Conservation (phyloP, 2,113 vertebrate genomes). For the Lanius ludovicianus region DNA sequence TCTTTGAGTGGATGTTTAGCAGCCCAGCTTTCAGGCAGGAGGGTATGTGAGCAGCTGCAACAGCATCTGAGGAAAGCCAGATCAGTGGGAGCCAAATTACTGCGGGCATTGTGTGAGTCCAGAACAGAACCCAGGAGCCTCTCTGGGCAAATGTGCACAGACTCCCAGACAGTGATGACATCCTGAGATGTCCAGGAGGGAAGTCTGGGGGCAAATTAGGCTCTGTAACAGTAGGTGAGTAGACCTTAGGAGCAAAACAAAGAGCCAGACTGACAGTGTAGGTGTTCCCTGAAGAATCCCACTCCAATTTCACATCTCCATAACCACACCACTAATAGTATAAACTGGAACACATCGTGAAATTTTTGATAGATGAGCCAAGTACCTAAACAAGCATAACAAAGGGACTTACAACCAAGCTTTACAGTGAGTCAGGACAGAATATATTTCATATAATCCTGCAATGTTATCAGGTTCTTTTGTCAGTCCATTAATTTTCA, state of each 20-base stretch:
- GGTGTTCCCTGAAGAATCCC: not conserved
- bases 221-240: not conserved
- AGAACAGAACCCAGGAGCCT: not conserved
- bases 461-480: not conserved
- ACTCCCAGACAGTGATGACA: not conserved
- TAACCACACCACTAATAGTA: not conserved
- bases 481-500: not conserved
- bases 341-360: not conserved
- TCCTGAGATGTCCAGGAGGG: not conserved
- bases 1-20: not conserved
- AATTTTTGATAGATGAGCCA: not conserved
- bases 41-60: not conserved
- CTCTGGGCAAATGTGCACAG: not conserved
- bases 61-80: not conserved
- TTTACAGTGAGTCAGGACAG: not conserved
- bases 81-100: not conserved
- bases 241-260: not conserved
- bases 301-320: not conserved
- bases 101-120: accelerated
- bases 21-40: not conserved
- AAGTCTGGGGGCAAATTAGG: not conserved
- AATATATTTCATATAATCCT: not conserved
- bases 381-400: not conserved
- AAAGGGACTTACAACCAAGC: not conserved
- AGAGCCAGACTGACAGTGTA: not conserved